Evolutionary conservation across 2,113 vertebrate genomes (phyloP), one percentile per base, ranked within the genome.

Genomic region (Sula dactylatra): DNA sequence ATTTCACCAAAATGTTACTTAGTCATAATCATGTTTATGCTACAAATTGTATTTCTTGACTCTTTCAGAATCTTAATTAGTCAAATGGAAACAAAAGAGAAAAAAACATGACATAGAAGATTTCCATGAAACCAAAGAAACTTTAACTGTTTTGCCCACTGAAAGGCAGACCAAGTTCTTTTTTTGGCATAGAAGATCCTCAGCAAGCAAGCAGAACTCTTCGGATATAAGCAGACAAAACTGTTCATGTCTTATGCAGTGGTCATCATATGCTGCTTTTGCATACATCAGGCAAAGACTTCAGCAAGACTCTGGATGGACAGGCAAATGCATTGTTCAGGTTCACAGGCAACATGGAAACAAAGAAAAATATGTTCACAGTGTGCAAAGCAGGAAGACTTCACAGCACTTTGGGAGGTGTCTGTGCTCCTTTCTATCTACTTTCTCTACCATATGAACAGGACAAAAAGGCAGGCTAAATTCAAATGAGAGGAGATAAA

Each of bases 281-380:
- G 9, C 4, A n/a, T 32, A 24, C 0, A 0, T 65, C 17, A 38
- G 44, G 38, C 11, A 74, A 34, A 88, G 29, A 17, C 8, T 64
- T 34, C 16, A 47, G 11, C 25, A 65, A 49, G 56, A 72, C 9
- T 71, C 16, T 25, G 58, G 26, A 49, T 22, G 16, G 14, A 47
- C 1, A 20, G 21, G 42, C 69, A 91, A 49, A 47, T 24, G 10
- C 14, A 22, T 21, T 2, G 0, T 38, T 56, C 11, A 24, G 26
- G 26, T 17, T 81, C 24, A 49, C 27, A 54, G 3, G 49, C 45
- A 49, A 36, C 5, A 24, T 6, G 12, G 45, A 58, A 27, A 52
- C 3, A 5, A 81, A 64, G 32, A 52, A 77, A 88, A 14, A 13
- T 50, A 50, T 17, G 11, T 44, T 32, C 26, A 27, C 7, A 70